Percentiles rank a stretch among this genome's conserved stretches.
Evolutionary conservation across 2,888 invertebrate species (phyloP).

Genomic region (Sicus ferrugineus): DNA sequence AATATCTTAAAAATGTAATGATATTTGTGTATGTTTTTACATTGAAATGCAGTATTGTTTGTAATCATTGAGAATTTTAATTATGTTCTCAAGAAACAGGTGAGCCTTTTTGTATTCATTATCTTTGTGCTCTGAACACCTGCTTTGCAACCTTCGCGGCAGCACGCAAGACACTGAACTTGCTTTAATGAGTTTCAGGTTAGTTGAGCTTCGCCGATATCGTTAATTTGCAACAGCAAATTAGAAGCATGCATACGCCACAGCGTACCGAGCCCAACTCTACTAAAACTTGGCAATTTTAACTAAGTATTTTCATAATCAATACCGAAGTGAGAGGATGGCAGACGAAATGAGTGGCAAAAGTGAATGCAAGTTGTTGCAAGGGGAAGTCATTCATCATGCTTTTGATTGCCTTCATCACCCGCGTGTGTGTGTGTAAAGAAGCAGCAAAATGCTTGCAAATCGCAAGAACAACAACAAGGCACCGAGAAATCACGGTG

Average conservation of each 20-base stretch:
- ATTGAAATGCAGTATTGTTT: neutral
- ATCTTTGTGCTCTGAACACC: too few relatives aligned
- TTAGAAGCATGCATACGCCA: constrained; percentile 21
- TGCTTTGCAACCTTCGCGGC: neutral
- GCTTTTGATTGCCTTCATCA: constrained; percentile 38
- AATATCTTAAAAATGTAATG: neutral
- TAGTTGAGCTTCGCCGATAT: too few relatives aligned
- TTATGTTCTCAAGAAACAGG: too few relatives aligned
- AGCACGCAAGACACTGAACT: neutral
- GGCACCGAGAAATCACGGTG: neutral
- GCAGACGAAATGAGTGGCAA: too few relatives aligned
- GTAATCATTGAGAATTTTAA: too few relatives aligned
- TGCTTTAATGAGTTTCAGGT: neutral
- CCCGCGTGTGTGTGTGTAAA: neutral
- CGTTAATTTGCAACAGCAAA: too few relatives aligned
- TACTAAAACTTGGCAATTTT: neutral
- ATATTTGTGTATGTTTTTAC: neutral
- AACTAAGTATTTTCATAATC: too few relatives aligned
- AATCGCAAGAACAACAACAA: neutral
- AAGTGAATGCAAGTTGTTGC: neutral
- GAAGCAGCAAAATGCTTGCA: constrained; percentile 8
- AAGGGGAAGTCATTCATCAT: constrained; percentile 58
- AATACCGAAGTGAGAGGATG: too few relatives aligned
- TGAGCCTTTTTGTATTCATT: too few relatives aligned
- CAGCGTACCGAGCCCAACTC: neutral